Evolutionary conservation across 2,888 invertebrate species (phyloP), one percentile per base, ranked within the genome.

Genomic region (Mamestra brassicae): DNA sequence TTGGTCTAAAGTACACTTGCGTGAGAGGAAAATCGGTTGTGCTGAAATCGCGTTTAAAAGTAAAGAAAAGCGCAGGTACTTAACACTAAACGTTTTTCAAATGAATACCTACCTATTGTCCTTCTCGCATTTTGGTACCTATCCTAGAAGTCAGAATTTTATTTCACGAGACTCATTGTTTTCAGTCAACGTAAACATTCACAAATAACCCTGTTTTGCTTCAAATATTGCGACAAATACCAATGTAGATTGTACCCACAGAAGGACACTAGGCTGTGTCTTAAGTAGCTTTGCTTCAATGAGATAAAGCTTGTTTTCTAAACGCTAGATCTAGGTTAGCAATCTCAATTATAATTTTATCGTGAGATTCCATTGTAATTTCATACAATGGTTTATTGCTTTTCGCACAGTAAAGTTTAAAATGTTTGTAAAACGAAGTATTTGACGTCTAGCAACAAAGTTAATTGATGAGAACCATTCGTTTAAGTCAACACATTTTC

Each of bases 381-480:
- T 62, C 11, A 63, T 42, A 83, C 82, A 85, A 85, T 86, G 71
- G 84, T 70, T 84, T 80, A 80, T 78, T 74, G 67, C 64, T 74
- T 72, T 85, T 82, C 80, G n/a, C 74, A 82, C 63, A 67, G 42
- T 82, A 82, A 80, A 78, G 63, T 72, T 74, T 65, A 81, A 81
- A 79, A 63, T 79, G 80, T 81, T 81, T 75, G 76, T 83, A 76
- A 79, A 75, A 72, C 42, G 58, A 79, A 71, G 57, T 76, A 60
- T 71, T 83, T 69, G 65, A 63, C 68, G 55, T 71, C 75, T 50
- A 70, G 45, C 61, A 65, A 75, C 70, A 47, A 69, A 57, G 60
- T 80, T 57, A 65, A 68, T 65, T 60, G 38, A 62, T 77, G 65
- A 36, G 55, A 66, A 66, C 61, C 15, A 62, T 55, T 76, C 38